phyloP scores from a whole-genome alignment of 2,113 vertebrate genomes.

The Spea bombifrons region DNA sequence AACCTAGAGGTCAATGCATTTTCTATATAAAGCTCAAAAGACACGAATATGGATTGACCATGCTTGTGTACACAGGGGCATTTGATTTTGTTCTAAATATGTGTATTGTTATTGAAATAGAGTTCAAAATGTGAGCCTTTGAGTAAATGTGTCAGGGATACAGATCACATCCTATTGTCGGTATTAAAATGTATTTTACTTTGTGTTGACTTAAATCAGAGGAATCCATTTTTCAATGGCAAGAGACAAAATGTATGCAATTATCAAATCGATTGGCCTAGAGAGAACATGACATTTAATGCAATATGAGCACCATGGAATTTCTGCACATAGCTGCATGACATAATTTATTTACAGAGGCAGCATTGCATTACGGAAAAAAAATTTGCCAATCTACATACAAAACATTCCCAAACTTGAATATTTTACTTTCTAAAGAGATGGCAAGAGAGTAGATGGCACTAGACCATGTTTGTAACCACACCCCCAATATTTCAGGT shows the following conservation, averaged over 20 bases:
- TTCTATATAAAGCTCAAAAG: constrained; percentile 23
- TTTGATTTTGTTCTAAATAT: constrained; percentile 7
- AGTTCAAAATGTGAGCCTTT: background rate
- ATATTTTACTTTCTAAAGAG: too few species aligned
- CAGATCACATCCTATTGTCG: constrained; percentile 25
- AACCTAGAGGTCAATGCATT: constrained; percentile 37
- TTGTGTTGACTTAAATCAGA: constrained; percentile 38
- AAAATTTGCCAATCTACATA: too few species aligned
- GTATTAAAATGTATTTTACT: constrained; percentile 40
- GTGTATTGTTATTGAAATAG: background rate
- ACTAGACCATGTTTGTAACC: too few species aligned
- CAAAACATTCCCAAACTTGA: too few species aligned
- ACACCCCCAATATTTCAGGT: too few species aligned
- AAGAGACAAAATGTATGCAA: constrained; percentile 37
- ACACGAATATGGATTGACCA: constrained; percentile 14
- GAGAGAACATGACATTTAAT: constrained; percentile 43
- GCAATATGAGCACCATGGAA: constrained; percentile 6
- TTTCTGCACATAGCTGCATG: constrained; percentile 10
- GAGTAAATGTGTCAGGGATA: constrained; percentile 9
- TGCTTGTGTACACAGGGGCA: constrained; percentile 16
- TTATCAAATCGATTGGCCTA: constrained; percentile 42
- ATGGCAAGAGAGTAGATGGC: too few species aligned
- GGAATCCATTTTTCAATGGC: constrained; percentile 33
- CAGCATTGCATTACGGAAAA: background rate
- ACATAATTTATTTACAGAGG: constrained; percentile 28